phyloP scores from a whole-genome alignment of 2,888 invertebrate species.

The Limenitis arthemis region DNA sequence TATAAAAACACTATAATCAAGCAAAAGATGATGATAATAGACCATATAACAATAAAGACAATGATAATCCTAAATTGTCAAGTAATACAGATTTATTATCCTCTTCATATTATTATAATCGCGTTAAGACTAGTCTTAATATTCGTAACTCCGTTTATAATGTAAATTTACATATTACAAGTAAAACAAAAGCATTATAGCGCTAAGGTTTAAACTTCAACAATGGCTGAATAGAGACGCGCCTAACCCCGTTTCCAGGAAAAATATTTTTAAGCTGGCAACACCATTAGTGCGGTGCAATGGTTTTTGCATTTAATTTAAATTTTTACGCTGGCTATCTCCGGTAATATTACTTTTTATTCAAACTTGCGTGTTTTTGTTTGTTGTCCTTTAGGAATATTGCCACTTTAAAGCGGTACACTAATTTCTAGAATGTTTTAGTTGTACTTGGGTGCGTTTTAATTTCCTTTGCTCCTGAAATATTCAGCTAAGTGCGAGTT shows the following conservation, averaged over 20 bases:
- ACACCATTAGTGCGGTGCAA: slow-evolving; percentile 48
- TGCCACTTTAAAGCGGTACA: slow-evolving; percentile 18
- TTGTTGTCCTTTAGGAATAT: slow-evolving; percentile 20
- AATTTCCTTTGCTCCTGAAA: background rate
- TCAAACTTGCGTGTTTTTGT: slow-evolving; percentile 14
- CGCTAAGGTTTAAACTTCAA: slow-evolving; percentile 36
- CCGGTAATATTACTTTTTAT: slow-evolving; percentile 24
- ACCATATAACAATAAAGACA: no score
- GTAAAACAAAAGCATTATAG: slow-evolving; percentile 33
- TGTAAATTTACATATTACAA: slow-evolving; percentile 29
- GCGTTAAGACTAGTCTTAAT: slow-evolving; percentile 20
- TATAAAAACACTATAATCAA: no score
- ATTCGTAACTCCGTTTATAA: slow-evolving; percentile 27
- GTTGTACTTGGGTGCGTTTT: slow-evolving; percentile 2
- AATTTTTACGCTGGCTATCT: slow-evolving; percentile 44
- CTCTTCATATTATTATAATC: slow-evolving; percentile 13
- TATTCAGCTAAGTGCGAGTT: no score
- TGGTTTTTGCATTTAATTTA: slow-evolving; percentile 49
- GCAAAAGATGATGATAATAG: no score
- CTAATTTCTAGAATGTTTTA: slow-evolving; percentile 10
- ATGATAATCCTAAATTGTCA: no score
- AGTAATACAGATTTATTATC: background rate
- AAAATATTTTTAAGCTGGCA: slow-evolving; percentile 41
- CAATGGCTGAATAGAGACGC: slow-evolving; percentile 45
- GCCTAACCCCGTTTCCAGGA: slow-evolving; percentile 47